Conservation (phyloP, 2,888 invertebrate genomes). For the Thumatha senex region DNA sequence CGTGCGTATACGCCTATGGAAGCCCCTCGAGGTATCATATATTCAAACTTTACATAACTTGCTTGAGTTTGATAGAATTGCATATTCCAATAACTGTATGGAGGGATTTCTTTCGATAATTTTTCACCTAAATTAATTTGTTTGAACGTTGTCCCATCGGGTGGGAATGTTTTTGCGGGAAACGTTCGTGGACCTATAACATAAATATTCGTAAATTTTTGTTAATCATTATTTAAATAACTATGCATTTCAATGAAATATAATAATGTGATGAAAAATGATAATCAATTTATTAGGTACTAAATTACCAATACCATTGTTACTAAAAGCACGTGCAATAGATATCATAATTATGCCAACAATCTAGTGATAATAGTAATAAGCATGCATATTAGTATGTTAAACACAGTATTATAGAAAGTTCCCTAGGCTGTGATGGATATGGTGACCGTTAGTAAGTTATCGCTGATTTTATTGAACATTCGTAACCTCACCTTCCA, state of each 20-base stretch:
- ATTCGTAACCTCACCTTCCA: constrained; percentile 89
- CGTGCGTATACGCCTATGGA: constrained; percentile 98
- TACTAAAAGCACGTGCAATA: constrained; percentile 52
- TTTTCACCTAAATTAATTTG: constrained; percentile 95
- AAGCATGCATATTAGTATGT: constrained; percentile 66
- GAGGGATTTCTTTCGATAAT: constrained; percentile 93
- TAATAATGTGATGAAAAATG: constrained; percentile 67
- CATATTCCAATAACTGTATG: constrained; percentile 98
- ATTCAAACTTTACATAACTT: constrained; percentile 96
- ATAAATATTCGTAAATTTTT: constrained; percentile 32
- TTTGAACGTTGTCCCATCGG: constrained; percentile 95
- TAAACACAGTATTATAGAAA: constrained; percentile 49
- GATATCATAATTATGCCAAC: constrained; percentile 36
- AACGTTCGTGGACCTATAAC: constrained; percentile 92
- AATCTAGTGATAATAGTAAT: constrained; percentile 24
- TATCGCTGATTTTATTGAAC: constrained; percentile 61
- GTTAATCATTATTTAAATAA: constrained; percentile 2
- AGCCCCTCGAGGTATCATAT: constrained; percentile 95
- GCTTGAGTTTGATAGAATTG: constrained; percentile 98
- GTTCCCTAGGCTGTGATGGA: constrained; percentile 54
- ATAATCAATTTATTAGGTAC: constrained; percentile 5
- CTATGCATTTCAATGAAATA: constrained; percentile 38
- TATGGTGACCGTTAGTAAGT: constrained; percentile 72
- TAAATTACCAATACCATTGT: constrained; percentile 24
- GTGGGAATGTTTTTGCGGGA: constrained; percentile 95